Evolutionary conservation across 2,888 invertebrate species (phyloP).

Genomic region (Parelbella ahira): DNA sequence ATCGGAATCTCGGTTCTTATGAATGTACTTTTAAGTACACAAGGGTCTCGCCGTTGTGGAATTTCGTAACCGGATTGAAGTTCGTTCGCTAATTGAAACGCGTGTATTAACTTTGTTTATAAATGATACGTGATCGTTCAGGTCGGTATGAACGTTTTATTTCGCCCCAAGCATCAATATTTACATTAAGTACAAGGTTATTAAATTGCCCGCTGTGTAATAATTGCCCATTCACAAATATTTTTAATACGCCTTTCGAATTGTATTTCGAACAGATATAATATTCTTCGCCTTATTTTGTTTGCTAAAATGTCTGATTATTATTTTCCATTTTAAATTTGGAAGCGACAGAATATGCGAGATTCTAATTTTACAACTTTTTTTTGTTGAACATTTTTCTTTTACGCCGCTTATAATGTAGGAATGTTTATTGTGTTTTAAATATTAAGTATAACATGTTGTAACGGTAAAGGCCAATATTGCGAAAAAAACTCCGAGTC

Average conservation of each 20-base stretch:
- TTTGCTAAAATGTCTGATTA: too few species aligned
- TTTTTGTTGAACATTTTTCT: too few species aligned
- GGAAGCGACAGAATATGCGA: too few species aligned
- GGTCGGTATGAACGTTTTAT: neutral
- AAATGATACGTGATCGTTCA: slow-evolving; percentile 12
- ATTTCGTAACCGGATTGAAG: slow-evolving; percentile 22
- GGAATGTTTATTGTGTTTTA: too few species aligned
- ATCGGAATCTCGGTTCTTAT: slow-evolving; percentile 11
- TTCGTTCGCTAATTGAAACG: slow-evolving; percentile 16
- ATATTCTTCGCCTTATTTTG: too few species aligned
- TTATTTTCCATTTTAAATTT: too few species aligned
- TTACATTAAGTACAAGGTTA: slow-evolving; percentile 17
- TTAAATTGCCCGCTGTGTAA: slow-evolving; percentile 14
- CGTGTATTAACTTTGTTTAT: slow-evolving; percentile 16
- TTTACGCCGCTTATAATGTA: too few species aligned
- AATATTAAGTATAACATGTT: too few species aligned
- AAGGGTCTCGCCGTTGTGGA: neutral
- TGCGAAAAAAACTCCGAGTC: too few species aligned
- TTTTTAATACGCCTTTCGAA: slow-evolving; percentile 11
- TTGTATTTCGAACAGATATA: slow-evolving; percentile 3
- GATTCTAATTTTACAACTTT: too few species aligned
- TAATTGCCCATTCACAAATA: slow-evolving; percentile 22
- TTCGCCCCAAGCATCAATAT: slow-evolving; percentile 8
- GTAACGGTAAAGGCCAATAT: too few species aligned
- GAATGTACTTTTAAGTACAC: slow-evolving; percentile 16